Conservation (phyloP, 1,140 invertebrate species). For the Helicorthomorpha holstii region DNA sequence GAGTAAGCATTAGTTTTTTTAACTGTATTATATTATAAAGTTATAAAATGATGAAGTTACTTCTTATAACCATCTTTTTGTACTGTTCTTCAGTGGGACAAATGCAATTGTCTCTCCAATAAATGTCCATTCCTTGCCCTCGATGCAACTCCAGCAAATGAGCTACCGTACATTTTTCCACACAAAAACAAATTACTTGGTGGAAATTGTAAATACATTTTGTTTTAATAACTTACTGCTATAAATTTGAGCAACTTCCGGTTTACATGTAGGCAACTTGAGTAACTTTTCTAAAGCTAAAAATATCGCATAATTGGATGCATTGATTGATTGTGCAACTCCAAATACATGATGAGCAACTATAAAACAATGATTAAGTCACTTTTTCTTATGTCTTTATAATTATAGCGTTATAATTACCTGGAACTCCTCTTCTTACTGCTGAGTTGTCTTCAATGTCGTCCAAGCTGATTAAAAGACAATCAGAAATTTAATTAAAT, state of each 20-base stretch:
- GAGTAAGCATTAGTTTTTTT: conserved; percentile 11
- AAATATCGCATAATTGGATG: conserved; percentile 87
- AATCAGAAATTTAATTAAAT: neutral
- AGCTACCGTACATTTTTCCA: too few relatives aligned
- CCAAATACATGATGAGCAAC: conserved; percentile 94
- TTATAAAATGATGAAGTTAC: too few relatives aligned
- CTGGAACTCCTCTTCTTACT: conserved; percentile 56
- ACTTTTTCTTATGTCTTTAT: too few relatives aligned
- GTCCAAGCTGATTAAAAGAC: conserved; percentile 52
- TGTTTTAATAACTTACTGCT: conserved; percentile 26
- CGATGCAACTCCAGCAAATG: conserved; percentile 84
- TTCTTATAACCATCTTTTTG: conserved; percentile 77
- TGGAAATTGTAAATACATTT: too few relatives aligned
- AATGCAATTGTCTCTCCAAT: conserved; percentile 86
- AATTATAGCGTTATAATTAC: conserved; percentile 1
- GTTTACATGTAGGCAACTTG: conserved; percentile 59
- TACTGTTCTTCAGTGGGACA: conserved; percentile 90
- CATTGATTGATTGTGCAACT: conserved; percentile 81
- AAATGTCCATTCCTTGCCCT: conserved; percentile 95
- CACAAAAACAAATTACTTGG: too few relatives aligned
- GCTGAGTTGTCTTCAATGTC: conserved; percentile 95
- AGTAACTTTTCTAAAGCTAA: conserved; percentile 71
- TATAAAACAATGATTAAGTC: conserved; percentile 35
- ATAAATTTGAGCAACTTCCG: conserved; percentile 44
- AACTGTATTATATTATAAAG: too few relatives aligned